A percentile compares a stretch with the other conserved stretches of the same genome.
These are phyloP conservation scores for Candoia aspera DNA, from an alignment of 2,113 vertebrate genomes.

Conservation along the genomic window DNA sequence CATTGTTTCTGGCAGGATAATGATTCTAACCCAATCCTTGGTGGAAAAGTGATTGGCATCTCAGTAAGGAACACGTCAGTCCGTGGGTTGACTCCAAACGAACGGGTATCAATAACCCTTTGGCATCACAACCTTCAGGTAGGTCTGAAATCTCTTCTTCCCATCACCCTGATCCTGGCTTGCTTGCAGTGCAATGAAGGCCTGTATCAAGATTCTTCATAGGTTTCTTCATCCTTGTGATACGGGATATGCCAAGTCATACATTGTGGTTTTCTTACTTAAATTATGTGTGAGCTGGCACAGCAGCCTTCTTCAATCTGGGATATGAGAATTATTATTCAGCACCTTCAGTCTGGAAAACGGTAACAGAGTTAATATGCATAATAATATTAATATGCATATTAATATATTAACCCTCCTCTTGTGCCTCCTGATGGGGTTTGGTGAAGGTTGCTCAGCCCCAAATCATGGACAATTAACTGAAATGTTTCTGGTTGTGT, in stretches of 20 bases:
- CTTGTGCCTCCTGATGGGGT: not conserved
- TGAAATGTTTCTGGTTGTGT: not conserved
- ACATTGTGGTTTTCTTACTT: too few species aligned
- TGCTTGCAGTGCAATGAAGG: not conserved
- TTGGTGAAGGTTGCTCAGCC: not conserved
- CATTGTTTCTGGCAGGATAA: slow-evolving; percentile 59
- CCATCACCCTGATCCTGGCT: not conserved
- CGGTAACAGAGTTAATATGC: not conserved
- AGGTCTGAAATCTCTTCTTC: slow-evolving; percentile 29
- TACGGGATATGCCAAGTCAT: not conserved
- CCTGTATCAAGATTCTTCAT: not conserved
- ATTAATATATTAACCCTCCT: too few species aligned
- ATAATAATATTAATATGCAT: too few species aligned
- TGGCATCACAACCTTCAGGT: slow-evolving; percentile 74
- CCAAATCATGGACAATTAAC: not conserved
- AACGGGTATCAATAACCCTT: slow-evolving; percentile 81
- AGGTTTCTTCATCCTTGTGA: not conserved
- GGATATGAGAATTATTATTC: not conserved
- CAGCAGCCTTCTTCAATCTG: not conserved
- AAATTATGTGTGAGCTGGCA: too few species aligned
- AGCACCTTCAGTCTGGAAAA: not conserved
- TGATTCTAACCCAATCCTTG: slow-evolving; percentile 64
- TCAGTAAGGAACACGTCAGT: slow-evolving; percentile 69
- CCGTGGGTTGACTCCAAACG: slow-evolving; percentile 63
- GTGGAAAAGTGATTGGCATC: slow-evolving; percentile 79